A percentile compares a stretch with the other conserved stretches of the same genome.
phyloP scores from a whole-genome alignment of 2,797 vertebrate genomes.

The Hybognathus amarus region DNA sequence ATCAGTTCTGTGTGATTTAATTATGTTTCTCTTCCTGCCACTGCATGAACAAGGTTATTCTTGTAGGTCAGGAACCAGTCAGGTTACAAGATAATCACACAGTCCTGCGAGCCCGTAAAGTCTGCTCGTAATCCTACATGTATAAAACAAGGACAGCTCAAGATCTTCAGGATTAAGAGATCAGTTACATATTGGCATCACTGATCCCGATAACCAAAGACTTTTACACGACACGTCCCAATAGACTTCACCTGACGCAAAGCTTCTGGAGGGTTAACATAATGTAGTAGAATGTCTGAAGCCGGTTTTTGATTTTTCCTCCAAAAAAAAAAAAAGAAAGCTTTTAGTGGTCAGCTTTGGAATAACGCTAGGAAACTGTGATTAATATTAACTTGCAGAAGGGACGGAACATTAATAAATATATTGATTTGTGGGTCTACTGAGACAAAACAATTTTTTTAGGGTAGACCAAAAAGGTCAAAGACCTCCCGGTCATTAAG shows the following conservation, averaged over 20 bases:
- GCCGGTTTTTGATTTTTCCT: background rate
- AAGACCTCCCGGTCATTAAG: background rate
- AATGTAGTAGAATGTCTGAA: constrained; percentile 12
- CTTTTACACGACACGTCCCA: constrained; percentile 17
- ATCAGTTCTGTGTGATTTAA: constrained; percentile 37
- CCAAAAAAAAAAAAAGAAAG: background rate
- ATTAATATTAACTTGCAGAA: constrained; percentile 12
- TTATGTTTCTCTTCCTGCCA: constrained; percentile 42
- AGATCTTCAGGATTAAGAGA: constrained; percentile 16
- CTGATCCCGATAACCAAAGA: constrained; percentile 10
- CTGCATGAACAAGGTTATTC: constrained; percentile 9
- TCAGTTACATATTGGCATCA: constrained; percentile 18
- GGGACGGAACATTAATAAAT: constrained; percentile 19
- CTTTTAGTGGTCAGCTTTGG: constrained; percentile 16
- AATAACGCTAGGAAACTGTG: background rate
- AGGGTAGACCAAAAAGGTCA: background rate
- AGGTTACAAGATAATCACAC: constrained; percentile 27
- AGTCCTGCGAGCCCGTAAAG: background rate
- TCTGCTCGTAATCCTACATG: constrained; percentile 17
- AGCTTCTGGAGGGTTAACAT: constrained; percentile 11
- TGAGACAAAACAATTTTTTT: constrained; percentile 13
- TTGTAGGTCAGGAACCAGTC: constrained; percentile 5
- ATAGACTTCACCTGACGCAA: background rate
- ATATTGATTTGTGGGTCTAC: constrained; percentile 5
- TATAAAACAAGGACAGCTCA: constrained; percentile 9